A percentile compares a stretch with the other conserved stretches of the same genome.
Evolutionary conservation across 2,888 invertebrate species (phyloP).

Genomic region (Blomia tropicalis): DNA sequence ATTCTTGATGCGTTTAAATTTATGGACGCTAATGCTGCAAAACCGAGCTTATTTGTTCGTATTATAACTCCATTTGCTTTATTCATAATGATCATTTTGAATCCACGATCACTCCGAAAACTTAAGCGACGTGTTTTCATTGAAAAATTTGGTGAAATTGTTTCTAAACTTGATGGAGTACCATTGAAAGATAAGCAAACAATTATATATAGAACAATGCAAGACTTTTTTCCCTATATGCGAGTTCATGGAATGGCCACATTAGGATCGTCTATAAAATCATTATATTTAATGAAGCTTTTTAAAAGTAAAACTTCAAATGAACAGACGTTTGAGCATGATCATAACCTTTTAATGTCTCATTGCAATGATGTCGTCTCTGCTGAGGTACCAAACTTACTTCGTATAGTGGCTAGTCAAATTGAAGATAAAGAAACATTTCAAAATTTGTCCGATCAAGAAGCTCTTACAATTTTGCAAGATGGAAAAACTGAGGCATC

Average conservation of each 20-base stretch:
- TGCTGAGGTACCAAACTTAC: conserved; percentile 20
- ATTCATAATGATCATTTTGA: neutral
- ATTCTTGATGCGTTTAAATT: neutral
- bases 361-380: conserved; percentile 21
- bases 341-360: conserved; percentile 15
- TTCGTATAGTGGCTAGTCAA: conserved; percentile 15
- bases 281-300: neutral
- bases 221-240: neutral
- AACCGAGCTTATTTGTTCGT: neutral
- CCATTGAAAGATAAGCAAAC: neutral
- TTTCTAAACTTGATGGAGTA: neutral
- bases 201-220: neutral
- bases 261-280: neutral
- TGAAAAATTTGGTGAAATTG: neutral
- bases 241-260: neutral
- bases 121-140: neutral
- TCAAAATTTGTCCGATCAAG: conserved; percentile 29
- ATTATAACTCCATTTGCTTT: neutral
- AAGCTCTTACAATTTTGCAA: conserved; percentile 46
- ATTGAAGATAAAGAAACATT: conserved; percentile 9
- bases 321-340: neutral
- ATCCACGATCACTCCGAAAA: neutral
- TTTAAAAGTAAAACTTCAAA: neutral
- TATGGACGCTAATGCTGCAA: neutral
- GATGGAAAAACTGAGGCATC: conserved; percentile 40